These are phyloP conservation scores for Dreissena rostriformis DNA, from an alignment of 1,140 invertebrate genomes.

Conservation along the genomic window DNA sequence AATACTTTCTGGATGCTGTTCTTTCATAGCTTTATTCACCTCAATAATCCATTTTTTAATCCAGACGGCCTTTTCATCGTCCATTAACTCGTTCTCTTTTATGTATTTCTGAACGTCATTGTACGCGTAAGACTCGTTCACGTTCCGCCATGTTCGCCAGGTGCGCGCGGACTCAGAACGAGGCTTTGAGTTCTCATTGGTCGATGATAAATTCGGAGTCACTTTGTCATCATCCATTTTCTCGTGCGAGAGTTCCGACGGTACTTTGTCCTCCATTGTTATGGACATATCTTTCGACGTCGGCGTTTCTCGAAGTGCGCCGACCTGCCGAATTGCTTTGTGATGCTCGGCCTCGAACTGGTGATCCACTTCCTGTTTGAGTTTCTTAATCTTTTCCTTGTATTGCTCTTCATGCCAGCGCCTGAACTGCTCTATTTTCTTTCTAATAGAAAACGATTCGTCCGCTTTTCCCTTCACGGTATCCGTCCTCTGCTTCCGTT, in stretches of 20 bases:
- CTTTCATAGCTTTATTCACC: slow-evolving; percentile 67
- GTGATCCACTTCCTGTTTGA: slow-evolving; percentile 63
- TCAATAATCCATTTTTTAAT: slow-evolving; percentile 72
- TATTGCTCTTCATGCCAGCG: slow-evolving; percentile 71
- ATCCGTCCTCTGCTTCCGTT: slow-evolving; percentile 51
- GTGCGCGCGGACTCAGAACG: slow-evolving; percentile 63
- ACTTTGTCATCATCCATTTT: slow-evolving; percentile 46
- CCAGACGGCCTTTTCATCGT: slow-evolving; percentile 66
- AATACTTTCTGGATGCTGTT: slow-evolving; percentile 35
- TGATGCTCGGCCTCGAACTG: slow-evolving; percentile 60
- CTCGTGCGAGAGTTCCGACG: slow-evolving; percentile 54
- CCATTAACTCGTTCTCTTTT: slow-evolving; percentile 75
- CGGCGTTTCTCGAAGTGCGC: slow-evolving; percentile 33
- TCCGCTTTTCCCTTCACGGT: slow-evolving; percentile 45
- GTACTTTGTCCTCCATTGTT: slow-evolving; percentile 44
- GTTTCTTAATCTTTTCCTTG: slow-evolving; percentile 64
- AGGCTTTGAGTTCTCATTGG: slow-evolving; percentile 33
- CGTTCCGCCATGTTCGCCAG: slow-evolving; percentile 75
- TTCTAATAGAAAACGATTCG: slow-evolving; percentile 67
- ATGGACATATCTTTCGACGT: slow-evolving; percentile 45
- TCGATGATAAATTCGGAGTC: slow-evolving; percentile 29
- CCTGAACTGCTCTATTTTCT: slow-evolving; percentile 73
- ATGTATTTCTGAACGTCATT: slow-evolving; percentile 76
- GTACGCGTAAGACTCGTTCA: slow-evolving; percentile 76
- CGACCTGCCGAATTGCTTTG: slow-evolving; percentile 44